Conservation (phyloP, 2,888 invertebrate genomes). For the Cacoxenus indagator region DNA sequence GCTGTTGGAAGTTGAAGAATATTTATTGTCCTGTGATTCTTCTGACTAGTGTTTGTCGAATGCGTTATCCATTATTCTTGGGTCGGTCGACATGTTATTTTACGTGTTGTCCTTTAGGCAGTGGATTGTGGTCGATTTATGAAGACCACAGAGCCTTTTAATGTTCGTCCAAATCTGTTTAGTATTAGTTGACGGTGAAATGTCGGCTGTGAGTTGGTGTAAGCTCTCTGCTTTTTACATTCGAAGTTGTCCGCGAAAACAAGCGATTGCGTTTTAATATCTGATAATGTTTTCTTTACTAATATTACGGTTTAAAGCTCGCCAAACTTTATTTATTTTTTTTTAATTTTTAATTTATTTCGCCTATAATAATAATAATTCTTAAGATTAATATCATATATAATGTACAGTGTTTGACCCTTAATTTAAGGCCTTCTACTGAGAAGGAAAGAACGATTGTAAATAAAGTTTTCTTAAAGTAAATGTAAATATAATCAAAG, state of each 20-base stretch:
- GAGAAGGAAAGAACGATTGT: no score
- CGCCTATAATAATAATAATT: no score
- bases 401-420: no score
- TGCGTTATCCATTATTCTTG: background rate
- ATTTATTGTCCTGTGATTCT: conserved; percentile 5
- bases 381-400: no score
- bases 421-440: no score
- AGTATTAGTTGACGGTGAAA: background rate
- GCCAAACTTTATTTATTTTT: background rate
- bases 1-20: no score
- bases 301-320: background rate
- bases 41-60: background rate
- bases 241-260: background rate
- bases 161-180: background rate
- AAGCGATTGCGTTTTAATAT: background rate
- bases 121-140: background rate
- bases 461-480: no score
- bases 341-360: no score
- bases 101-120: background rate
- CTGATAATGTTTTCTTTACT: no score
- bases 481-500: no score
- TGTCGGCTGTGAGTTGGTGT: no score
- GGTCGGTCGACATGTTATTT: background rate
- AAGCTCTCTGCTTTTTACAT: background rate
- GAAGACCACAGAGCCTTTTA: background rate